phyloP scores from a whole-genome alignment of 2,797 vertebrate genomes.

The Eleutherodactylus coqui region DNA sequence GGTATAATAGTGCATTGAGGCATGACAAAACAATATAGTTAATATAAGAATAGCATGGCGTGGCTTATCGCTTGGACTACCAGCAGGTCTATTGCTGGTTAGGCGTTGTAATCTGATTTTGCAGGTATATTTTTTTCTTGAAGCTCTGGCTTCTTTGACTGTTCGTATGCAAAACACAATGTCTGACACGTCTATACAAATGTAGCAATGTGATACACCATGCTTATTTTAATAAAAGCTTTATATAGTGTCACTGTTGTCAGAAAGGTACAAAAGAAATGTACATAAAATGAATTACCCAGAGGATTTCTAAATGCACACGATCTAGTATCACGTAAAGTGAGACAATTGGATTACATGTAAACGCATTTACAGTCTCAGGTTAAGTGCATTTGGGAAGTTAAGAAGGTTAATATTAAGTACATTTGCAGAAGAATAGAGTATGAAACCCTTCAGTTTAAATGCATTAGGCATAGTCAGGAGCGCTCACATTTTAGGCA shows the following conservation, averaged over 20 bases:
- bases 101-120: too few species aligned
- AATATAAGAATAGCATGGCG: background rate
- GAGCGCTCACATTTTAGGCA: constrained; percentile 12
- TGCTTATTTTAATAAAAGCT: background rate
- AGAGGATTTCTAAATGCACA: constrained; percentile 43
- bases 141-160: background rate
- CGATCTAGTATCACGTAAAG: constrained; percentile 14
- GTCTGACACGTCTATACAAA: background rate
- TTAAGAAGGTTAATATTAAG: constrained; percentile 28
- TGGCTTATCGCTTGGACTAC: background rate
- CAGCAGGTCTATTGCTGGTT: background rate
- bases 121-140: background rate
- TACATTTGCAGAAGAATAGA: constrained; percentile 43
- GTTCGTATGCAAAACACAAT: background rate
- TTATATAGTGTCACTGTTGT: background rate
- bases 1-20: background rate
- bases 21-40: background rate
- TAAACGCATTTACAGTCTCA: constrained; percentile 31
- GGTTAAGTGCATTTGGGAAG: constrained; percentile 44
- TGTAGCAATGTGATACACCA: background rate
- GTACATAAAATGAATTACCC: constrained; percentile 13
- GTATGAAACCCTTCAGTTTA: constrained; percentile 48
- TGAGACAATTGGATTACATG: constrained; percentile 47
- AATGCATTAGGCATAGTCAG: constrained; percentile 47
- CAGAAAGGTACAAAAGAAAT: background rate